Percentiles rank a stretch among this genome's conserved stretches.
Evolutionary conservation across 2,888 invertebrate species (phyloP).

Genomic region (Nemapogon koenigi): DNA sequence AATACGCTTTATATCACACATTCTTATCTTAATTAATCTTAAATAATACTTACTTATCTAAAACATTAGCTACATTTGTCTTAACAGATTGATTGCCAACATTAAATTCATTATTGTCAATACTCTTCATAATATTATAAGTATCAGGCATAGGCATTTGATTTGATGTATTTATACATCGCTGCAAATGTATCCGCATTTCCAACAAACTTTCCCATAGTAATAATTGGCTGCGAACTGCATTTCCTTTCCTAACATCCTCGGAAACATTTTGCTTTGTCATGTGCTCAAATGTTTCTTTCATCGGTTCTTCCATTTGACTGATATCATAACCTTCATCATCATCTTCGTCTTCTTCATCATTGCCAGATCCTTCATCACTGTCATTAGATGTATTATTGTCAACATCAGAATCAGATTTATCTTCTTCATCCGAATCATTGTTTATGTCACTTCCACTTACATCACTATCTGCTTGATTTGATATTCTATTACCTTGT

Average conservation of each 20-base stretch:
- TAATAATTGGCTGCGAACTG: slow-evolving; percentile 73
- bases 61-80: slow-evolving; percentile 58
- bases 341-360: slow-evolving; percentile 25
- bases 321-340: slow-evolving; percentile 50
- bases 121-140: slow-evolving; percentile 45
- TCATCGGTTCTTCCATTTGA: slow-evolving; percentile 47
- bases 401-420: slow-evolving; percentile 11
- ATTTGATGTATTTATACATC: slow-evolving; percentile 77
- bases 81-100: slow-evolving; percentile 57
- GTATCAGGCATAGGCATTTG: slow-evolving; percentile 74
- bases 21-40: too few relatives aligned
- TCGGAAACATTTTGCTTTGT: slow-evolving; percentile 57
- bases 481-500: slow-evolving; percentile 18
- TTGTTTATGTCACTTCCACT: neutral
- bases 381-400: slow-evolving; percentile 17
- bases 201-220: slow-evolving; percentile 89
- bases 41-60: slow-evolving; percentile 68
- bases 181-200: slow-evolving; percentile 86
- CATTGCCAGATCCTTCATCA: slow-evolving; percentile 21
- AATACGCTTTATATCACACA: too few relatives aligned
- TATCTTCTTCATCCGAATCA: neutral
- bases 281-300: slow-evolving; percentile 65
- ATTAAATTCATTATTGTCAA: slow-evolving; percentile 52
- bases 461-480: slow-evolving; percentile 15
- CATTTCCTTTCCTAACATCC: slow-evolving; percentile 70